phyloP scores from a whole-genome alignment of 2,797 vertebrate species.

The Buphagus erythrorhynchus region DNA sequence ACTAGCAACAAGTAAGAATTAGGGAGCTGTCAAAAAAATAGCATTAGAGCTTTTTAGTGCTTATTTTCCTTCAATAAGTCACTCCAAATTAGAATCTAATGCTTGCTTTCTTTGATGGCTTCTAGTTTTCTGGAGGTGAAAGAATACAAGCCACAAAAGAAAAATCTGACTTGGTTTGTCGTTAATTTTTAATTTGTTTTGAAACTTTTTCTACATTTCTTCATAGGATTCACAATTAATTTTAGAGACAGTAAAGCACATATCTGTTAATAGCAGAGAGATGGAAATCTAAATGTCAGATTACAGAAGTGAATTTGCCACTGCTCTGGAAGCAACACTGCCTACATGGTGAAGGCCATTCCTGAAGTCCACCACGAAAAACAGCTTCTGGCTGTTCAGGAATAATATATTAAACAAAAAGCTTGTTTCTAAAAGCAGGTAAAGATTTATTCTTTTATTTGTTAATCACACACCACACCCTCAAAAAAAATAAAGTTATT shows the following conservation, averaged over 20 bases:
- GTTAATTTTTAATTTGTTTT: conserved; percentile 66
- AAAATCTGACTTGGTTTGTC: background rate
- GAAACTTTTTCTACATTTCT: background rate
- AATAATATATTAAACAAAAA: background rate
- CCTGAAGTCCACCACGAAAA: background rate
- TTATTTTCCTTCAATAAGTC: conserved; percentile 13
- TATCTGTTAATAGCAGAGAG: background rate
- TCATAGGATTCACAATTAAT: conserved; percentile 3
- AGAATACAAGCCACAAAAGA: conserved; percentile 16
- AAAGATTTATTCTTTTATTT: background rate
- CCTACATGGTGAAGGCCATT: background rate
- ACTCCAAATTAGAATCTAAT: conserved; percentile 51
- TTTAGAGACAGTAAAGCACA: background rate
- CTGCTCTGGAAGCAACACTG: background rate
- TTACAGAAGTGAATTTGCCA: background rate
- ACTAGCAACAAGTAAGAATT: conserved; percentile 20
- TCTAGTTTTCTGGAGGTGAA: conserved; percentile 37
- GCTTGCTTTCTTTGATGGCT: background rate
- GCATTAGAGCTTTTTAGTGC: background rate
- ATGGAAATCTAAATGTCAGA: background rate
- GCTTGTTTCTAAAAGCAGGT: background rate
- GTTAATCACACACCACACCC: background rate
- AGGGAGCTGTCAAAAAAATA: conserved; percentile 22
- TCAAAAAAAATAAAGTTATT: background rate
- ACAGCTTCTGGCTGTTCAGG: background rate